Percentiles rank a stretch among this genome's conserved stretches.
These are phyloP conservation scores for Thripadectes ignobilis DNA, from an alignment of 2,797 vertebrate genomes.

Conservation along the genomic window DNA sequence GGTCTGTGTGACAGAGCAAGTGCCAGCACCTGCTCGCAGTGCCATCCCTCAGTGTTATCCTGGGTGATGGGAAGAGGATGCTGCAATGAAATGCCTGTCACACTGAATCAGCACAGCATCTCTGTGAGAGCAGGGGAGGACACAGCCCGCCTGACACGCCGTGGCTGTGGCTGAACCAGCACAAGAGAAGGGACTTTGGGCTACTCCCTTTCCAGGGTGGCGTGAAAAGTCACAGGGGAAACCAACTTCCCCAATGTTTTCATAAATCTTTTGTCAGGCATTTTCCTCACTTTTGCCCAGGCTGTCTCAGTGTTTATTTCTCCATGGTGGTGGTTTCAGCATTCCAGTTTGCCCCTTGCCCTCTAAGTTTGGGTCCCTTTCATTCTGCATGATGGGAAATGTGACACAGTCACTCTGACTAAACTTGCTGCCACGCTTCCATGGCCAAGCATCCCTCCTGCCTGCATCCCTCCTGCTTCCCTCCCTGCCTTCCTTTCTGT, in stretches of 20 bases:
- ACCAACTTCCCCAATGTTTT: background rate
- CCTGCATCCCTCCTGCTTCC: background rate
- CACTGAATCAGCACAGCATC: slow-evolving; percentile 10
- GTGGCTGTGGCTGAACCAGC: background rate
- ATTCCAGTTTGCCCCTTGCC: rapidly evolving
- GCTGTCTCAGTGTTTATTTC: background rate
- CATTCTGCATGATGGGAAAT: rapidly evolving
- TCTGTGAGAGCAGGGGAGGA: background rate
- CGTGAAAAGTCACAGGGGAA: background rate
- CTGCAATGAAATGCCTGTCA: background rate
- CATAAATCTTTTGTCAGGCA: background rate
- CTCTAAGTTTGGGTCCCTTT: background rate
- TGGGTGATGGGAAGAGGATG: background rate
- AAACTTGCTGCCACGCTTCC: rapidly evolving
- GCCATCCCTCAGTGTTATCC: background rate
- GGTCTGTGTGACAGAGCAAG: background rate
- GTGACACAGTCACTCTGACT: rapidly evolving
- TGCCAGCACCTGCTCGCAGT: background rate
- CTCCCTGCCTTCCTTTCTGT: background rate
- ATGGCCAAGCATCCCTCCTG: rapidly evolving
- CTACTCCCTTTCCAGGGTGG: background rate
- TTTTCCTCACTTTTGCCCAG: background rate
- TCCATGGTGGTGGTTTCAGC: rapidly evolving
- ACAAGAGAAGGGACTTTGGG: background rate
- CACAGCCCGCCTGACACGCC: background rate